These are phyloP conservation scores for Heliconius hewitsoni DNA, from an alignment of 1,140 invertebrate species.

Conservation along the genomic window DNA sequence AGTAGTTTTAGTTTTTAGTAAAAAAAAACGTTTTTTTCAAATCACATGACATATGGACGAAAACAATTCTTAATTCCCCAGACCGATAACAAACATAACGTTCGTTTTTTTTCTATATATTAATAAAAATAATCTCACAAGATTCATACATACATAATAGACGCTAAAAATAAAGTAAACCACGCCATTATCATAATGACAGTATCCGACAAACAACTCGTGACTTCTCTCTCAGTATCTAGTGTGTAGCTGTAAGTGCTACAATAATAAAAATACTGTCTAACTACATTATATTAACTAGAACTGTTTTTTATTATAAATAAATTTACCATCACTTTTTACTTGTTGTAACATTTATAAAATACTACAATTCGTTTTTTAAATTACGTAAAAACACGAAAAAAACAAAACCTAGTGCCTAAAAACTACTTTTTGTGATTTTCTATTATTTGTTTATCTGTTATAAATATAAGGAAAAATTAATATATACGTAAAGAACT, in stretches of 20 bases:
- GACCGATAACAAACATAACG: not conserved
- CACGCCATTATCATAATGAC: conserved; percentile 11
- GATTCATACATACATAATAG: not conserved
- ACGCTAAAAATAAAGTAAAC: conserved; percentile 12
- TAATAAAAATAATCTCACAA: no score
- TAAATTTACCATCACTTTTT: not conserved
- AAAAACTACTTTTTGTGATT: no score
- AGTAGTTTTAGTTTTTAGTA: no score
- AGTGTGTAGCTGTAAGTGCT: conserved; percentile 5
- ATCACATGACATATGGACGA: not conserved
- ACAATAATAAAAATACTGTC: not conserved
- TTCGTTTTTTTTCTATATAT: not conserved
- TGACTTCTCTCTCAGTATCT: conserved; percentile 18
- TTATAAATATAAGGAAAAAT: not conserved
- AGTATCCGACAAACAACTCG: conserved; percentile 17
- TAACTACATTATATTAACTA: not conserved
- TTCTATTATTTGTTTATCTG: no score
- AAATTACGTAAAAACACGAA: not conserved
- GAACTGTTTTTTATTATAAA: not conserved
- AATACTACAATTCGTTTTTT: not conserved
- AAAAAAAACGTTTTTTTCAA: no score
- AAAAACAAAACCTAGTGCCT: no score
- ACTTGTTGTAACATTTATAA: not conserved
- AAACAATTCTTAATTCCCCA: not conserved
- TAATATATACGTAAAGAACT: not conserved